Conservation (phyloP, 2,113 vertebrate genomes). For the Peromyscus leucopus region DNA sequence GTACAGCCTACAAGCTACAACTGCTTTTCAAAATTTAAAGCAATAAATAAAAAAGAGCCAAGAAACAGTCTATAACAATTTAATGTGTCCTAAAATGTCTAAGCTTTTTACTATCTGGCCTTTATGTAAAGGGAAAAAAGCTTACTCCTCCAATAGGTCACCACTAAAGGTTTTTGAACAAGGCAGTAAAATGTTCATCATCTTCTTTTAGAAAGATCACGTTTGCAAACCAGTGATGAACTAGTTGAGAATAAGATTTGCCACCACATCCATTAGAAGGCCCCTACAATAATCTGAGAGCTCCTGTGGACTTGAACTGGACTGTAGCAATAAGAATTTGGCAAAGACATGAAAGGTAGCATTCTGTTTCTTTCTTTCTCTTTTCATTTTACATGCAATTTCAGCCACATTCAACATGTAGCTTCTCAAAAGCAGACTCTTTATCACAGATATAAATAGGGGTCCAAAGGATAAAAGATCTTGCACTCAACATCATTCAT, state of each 20-base stretch:
- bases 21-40: slow-evolving; percentile 39
- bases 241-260: slow-evolving; percentile 9
- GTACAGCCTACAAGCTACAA: slow-evolving; percentile 3
- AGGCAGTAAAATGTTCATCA: slow-evolving; percentile 13
- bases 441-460: slow-evolving; percentile 41
- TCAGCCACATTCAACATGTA: neutral
- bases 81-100: neutral
- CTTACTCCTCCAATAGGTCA: neutral
- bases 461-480: neutral
- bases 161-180: slow-evolving; percentile 27
- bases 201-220: slow-evolving; percentile 34
- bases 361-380: neutral
- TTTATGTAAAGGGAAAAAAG: neutral
- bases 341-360: neutral
- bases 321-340: neutral
- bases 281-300: neutral
- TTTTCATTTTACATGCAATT: slow-evolving; percentile 46
- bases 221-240: neutral
- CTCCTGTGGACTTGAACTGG: neutral
- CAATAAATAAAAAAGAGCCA: neutral
- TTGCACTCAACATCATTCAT: slow-evolving; percentile 23
- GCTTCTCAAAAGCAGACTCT: neutral
- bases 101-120: slow-evolving; percentile 17
- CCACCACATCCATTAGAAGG: neutral
- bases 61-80: neutral